Evolutionary conservation across 2,797 vertebrate genomes (phyloP).

Genomic region (Sorex maritimensis): DNA sequence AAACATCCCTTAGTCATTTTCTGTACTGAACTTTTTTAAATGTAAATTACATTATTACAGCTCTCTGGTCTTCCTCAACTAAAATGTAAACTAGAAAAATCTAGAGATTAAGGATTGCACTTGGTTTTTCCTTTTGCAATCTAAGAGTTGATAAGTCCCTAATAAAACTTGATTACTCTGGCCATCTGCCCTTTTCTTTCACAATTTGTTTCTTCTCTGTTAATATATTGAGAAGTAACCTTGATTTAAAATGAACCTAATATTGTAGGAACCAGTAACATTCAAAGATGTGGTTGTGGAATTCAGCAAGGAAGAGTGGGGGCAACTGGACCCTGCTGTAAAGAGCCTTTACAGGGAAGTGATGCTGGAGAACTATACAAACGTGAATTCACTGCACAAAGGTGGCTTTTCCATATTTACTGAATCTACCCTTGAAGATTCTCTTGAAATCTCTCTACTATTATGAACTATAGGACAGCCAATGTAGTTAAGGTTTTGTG

Average conservation of each 20-base stretch:
- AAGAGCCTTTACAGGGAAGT: conserved; percentile 74
- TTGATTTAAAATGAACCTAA: conserved; percentile 69
- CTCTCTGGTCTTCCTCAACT: conserved; percentile 3
- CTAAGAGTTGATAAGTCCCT: neutral
- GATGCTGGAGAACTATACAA: conserved; percentile 82
- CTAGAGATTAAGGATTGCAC: neutral
- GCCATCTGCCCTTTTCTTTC: conserved; percentile 32
- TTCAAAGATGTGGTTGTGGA: conserved; percentile 82
- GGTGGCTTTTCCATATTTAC: conserved; percentile 49
- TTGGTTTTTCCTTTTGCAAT: conserved; percentile 20
- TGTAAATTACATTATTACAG: neutral
- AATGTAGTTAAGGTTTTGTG: neutral
- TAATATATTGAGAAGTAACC: conserved; percentile 4
- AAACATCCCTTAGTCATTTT: neutral
- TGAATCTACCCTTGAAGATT: neutral
- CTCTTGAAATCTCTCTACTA: neutral
- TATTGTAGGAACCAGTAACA: conserved; percentile 81
- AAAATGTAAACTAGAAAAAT: neutral
- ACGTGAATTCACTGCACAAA: conserved; percentile 63
- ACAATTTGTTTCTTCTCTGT: conserved; percentile 29
- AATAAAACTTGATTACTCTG: conserved; percentile 33
- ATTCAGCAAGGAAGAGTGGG: conserved; percentile 80
- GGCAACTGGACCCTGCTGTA: conserved; percentile 62
- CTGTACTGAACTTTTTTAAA: neutral
- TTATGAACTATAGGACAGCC: neutral